Conservation (phyloP, 1,140 invertebrate genomes). For the Samia ricini region DNA sequence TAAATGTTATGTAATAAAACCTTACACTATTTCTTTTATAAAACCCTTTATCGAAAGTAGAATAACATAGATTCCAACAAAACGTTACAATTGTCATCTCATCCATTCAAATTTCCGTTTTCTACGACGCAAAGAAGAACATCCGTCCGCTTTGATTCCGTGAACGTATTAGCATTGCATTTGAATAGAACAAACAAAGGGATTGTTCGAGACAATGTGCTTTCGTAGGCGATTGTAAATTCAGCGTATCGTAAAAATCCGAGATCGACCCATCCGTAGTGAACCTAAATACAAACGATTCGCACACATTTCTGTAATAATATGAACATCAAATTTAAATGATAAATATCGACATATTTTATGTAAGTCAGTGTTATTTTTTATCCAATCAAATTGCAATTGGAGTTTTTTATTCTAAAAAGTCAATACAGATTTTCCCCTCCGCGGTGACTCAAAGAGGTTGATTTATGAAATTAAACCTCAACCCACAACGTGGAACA, state of each 20-base stretch:
- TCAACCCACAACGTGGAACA: slow-evolving; percentile 1
- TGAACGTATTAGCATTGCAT: slow-evolving; percentile 74
- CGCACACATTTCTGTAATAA: not conserved
- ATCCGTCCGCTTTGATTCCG: slow-evolving; percentile 68
- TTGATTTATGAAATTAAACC: slow-evolving; percentile 26
- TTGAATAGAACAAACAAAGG: slow-evolving; percentile 77
- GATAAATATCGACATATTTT: not conserved
- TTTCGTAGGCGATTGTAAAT: slow-evolving; percentile 75
- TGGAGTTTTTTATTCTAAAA: not conserved
- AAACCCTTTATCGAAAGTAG: slow-evolving; percentile 3
- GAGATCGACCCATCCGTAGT: slow-evolving; percentile 28
- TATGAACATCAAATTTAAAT: not conserved
- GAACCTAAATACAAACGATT: slow-evolving; percentile 14
- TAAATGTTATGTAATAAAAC: slow-evolving; percentile 6
- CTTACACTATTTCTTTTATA: not conserved
- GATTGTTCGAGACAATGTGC: slow-evolving; percentile 69
- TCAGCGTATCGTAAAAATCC: slow-evolving; percentile 70
- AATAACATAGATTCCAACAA: slow-evolving; percentile 12
- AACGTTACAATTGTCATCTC: slow-evolving; percentile 28
- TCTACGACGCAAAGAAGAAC: slow-evolving; percentile 57
- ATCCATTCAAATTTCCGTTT: slow-evolving; percentile 55
- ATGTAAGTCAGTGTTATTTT: not conserved
- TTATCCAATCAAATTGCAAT: not conserved
- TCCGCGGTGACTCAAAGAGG: slow-evolving; percentile 11
- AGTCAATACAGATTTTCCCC: not conserved